Evolutionary conservation across 2,113 vertebrate genomes (phyloP).

Genomic region (Nannobrachium achirus): DNA sequence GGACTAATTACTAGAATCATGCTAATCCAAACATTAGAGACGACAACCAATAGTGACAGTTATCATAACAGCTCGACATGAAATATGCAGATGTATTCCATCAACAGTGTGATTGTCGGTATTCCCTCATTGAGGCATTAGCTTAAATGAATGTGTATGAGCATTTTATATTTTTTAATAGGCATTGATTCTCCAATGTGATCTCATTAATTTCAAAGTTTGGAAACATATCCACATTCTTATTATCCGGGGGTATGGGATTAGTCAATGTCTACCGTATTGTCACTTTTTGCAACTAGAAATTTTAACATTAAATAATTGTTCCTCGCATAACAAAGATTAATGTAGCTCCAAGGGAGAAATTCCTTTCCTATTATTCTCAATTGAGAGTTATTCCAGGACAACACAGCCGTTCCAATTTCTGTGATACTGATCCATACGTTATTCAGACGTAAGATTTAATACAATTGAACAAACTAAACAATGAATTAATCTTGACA

Average conservation of each 20-base stretch:
- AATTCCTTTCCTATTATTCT: not conserved
- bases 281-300: not conserved
- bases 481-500: conserved; percentile 28
- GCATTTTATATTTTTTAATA: too few relatives aligned
- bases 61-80: too few relatives aligned
- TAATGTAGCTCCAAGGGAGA: not conserved
- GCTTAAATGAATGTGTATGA: too few relatives aligned
- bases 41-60: too few relatives aligned
- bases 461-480: not conserved
- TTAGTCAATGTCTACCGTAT: not conserved
- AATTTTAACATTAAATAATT: not conserved
- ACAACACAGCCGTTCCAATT: not conserved
- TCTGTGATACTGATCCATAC: conserved; percentile 8
- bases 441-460: conserved; percentile 16
- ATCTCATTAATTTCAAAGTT: too few relatives aligned
- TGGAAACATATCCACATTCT: not conserved
- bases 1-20: too few relatives aligned
- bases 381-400: conserved; percentile 11
- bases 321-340: not conserved
- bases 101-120: too few relatives aligned
- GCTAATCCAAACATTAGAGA: too few relatives aligned
- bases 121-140: too few relatives aligned
- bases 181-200: not conserved
- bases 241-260: not conserved
- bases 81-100: too few relatives aligned